Percentiles rank a stretch among this genome's conserved stretches.
These are phyloP conservation scores for Corythornis leucogaster DNA, from an alignment of 2,797 vertebrate genomes.

Conservation along the genomic window DNA sequence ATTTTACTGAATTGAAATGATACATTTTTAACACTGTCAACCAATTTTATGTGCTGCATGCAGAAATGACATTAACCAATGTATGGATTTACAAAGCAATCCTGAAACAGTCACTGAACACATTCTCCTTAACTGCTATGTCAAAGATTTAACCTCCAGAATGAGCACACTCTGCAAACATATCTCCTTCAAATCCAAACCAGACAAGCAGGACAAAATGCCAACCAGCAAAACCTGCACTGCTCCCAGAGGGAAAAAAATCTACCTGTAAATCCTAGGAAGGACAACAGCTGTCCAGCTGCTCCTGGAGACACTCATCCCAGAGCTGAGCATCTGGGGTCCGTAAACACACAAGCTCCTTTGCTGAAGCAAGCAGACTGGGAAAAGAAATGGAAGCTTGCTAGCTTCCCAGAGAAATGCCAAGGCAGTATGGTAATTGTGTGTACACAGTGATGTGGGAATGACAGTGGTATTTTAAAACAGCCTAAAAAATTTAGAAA, in stretches of 20 bases:
- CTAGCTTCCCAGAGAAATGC: background rate
- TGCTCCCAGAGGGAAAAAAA: background rate
- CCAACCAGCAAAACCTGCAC: background rate
- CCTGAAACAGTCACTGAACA: background rate
- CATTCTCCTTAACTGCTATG: background rate
- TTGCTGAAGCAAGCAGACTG: conserved; percentile 7
- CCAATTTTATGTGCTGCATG: background rate
- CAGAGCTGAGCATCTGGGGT: background rate
- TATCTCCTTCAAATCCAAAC: background rate
- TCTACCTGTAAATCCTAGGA: background rate
- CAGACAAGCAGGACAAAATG: conserved; percentile 28
- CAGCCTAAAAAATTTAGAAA: background rate
- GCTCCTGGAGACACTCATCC: background rate
- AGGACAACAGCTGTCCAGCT: background rate
- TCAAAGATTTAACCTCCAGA: conserved; percentile 1
- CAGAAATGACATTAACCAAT: background rate
- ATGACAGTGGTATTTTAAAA: background rate
- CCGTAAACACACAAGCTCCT: background rate
- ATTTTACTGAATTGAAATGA: background rate
- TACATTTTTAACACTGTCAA: background rate
- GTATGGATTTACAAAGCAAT: background rate
- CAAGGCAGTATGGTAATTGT: background rate
- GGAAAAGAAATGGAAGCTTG: background rate
- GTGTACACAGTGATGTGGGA: background rate
- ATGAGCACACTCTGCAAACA: background rate